Evolutionary conservation across 2,797 vertebrate genomes (phyloP), one percentile per base, ranked within the genome.

Genomic region (Sebastes hopkinsi): DNA sequence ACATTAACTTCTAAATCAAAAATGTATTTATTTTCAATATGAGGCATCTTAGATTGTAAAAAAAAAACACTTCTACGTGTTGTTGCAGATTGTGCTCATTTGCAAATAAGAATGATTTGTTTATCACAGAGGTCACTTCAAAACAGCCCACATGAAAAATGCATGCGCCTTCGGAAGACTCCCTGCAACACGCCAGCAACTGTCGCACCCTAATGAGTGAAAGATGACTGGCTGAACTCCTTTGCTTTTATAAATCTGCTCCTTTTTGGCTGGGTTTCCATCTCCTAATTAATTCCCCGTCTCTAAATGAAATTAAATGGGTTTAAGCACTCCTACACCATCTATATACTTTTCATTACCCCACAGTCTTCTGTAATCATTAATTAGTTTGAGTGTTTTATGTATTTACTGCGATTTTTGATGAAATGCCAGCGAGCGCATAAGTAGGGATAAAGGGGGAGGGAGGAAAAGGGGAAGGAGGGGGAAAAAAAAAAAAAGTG

Each of bases 301-400:
- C 86, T 92, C 77, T 88, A 90, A 92, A 91, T 91, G 86, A 92
- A 94, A 95, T 92, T 76, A 94, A 92, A 90, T 91, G 88, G 88
- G 86, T 91, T 93, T 93, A 84, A 93, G 87, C 88, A 91, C 92
- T 94, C 91, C 91, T 92, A 88, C 92, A 88, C 81, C 89, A 92
- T 91, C 89, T 82, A 92, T 93, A 94, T 84, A 93, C 90, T 90
- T 93, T 93, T 91, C 84, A 89, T 83, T 92, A 86, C 79, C 83
- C 88, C 50, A 66, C 91, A 89, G 90, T 84, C 69, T 84, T 81
- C 86, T 77, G 25, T 85, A 91, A 90, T 90, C 91, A 92, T 94
- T 92, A 89, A 94, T 95, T 95, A 92, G 81, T 90, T 81, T 46
- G 85, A 94, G 93, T 94, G 91, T 91, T 95, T 95, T 90, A 92